Evolutionary conservation across 2,797 vertebrate species (phyloP).

Genomic region (Gephyroberyx darwinii): DNA sequence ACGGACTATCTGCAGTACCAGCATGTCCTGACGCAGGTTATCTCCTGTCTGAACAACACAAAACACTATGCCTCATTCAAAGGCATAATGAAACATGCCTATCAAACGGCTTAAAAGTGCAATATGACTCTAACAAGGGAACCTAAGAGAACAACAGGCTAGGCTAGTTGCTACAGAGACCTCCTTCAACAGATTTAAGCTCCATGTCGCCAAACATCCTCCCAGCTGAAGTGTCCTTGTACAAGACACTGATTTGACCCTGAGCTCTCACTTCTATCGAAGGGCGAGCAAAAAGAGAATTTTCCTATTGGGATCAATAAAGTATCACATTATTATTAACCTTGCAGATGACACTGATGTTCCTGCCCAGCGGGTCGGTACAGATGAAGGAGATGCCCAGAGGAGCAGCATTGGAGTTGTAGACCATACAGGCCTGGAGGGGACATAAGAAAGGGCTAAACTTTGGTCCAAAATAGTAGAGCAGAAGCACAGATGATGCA

Average conservation of each 20-base stretch:
- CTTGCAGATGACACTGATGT: constrained; percentile 93
- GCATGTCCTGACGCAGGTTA: constrained; percentile 94
- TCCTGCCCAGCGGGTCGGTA: constrained; percentile 86
- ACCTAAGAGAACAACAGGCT: no score
- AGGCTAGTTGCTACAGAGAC: no score
- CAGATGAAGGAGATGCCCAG: constrained; percentile 91
- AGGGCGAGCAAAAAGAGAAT: not conserved
- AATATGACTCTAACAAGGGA: no score
- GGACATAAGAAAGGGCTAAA: not conserved
- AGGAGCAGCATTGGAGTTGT: constrained; percentile 92
- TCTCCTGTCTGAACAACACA: constrained; percentile 86
- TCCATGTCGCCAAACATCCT: no score
- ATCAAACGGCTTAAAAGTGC: no score
- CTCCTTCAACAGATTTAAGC: no score
- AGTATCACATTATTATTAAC: constrained; percentile 65
- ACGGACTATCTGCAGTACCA: constrained; percentile 92
- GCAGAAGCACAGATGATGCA: not conserved
- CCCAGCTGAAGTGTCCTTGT: no score
- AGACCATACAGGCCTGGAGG: constrained; percentile 89
- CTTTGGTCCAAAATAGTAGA: not conserved
- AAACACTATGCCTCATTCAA: not conserved
- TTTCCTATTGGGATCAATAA: not conserved
- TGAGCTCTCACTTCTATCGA: not conserved
- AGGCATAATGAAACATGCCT: not conserved
- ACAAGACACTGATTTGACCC: no score